Base-by-base conservation (phyloP, 2,797 vertebrate genomes). In the Galagoides demidoff region DNA sequence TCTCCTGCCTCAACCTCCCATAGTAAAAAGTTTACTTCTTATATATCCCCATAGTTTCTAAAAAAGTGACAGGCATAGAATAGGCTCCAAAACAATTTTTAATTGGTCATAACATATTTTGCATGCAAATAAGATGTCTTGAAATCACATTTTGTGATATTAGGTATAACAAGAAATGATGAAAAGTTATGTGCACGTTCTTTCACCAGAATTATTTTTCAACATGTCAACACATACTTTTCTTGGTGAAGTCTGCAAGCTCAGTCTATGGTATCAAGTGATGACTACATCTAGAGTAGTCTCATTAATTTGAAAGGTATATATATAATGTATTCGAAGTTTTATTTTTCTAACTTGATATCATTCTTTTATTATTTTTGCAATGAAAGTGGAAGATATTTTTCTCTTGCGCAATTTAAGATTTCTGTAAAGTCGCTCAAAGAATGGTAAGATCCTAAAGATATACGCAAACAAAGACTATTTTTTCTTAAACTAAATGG, bases 291-390 rank as follows among this genome's bases (percentile, higher is more conserved):
- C 61, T 29, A 45, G 70, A 78, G 64, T 5, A n/a, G 20, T 77
- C 55, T 27, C 13, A 90, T 43, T 77, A 68, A 84, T 59, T 94
- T 85, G 49, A 45, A 68, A 19, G 23, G 27, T 74, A 0, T 39
- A 63, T 19, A 68, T 61, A 68, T 70, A 71, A 66, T 37, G 5
- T 76, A 84, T n/a, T 57, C 77, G 52, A 64, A 85, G 17, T 87
- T 86, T 93, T 90, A 85, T 89, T 87, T 79, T 85, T 3, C 49
- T 74, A 92, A 16, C 20, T 68, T 92, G 8, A 78, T 20, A 76
- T 87, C 25, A 45, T 39, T 81, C 4, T 92, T 85, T 22, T 86
- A 83, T 81, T 81, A 70, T 37, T 93, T 93, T 95, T 90, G 76
- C 11, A 63, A 5, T 87, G 87, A 82, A 90, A 83, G 6, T 37